Evolutionary conservation across 1,140 invertebrate species (phyloP).

Genomic region (Drosophila fuyamai): DNA sequence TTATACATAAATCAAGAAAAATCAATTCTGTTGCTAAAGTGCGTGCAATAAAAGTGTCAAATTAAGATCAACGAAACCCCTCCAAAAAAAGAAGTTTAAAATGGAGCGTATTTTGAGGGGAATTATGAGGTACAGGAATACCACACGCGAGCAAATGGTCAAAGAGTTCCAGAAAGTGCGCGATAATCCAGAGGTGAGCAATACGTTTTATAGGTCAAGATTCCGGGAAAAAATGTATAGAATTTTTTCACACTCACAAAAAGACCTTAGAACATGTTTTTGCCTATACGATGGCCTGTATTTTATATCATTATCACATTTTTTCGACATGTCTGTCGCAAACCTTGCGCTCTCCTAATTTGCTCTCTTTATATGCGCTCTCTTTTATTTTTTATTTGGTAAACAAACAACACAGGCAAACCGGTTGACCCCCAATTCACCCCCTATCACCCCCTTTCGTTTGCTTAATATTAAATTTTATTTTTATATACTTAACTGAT

Average conservation of each 20-base stretch:
- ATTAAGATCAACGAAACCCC: slow-evolving; percentile 23
- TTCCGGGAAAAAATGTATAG: slow-evolving; percentile 11
- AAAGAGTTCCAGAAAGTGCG: slow-evolving; percentile 94
- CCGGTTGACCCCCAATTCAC: slow-evolving; percentile 37
- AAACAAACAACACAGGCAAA: slow-evolving; percentile 66
- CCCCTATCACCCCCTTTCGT: slow-evolving; percentile 12
- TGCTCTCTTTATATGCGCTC: not conserved
- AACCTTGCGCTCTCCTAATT: slow-evolving; percentile 8
- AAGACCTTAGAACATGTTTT: slow-evolving; percentile 35
- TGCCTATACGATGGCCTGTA: slow-evolving; percentile 20
- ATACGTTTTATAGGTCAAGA: slow-evolving; percentile 20
- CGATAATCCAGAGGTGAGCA: slow-evolving; percentile 93
- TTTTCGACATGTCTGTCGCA: slow-evolving; percentile 25
- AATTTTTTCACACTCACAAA: slow-evolving; percentile 15
- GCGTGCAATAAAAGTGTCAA: slow-evolving; percentile 46
- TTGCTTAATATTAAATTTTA: slow-evolving; percentile 20
- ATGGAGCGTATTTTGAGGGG: slow-evolving; percentile 95
- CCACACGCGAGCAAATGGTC: slow-evolving; percentile 93
- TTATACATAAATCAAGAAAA: slow-evolving; percentile 27
- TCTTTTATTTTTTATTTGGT: slow-evolving; percentile 50
- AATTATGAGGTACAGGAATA: slow-evolving; percentile 93
- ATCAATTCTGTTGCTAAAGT: slow-evolving; percentile 54
- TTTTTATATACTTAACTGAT: slow-evolving; percentile 31
- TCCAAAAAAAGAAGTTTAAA: not conserved
- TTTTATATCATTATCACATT: slow-evolving; percentile 47